Evolutionary conservation across 1,140 invertebrate species (phyloP), one percentile per base, ranked within the genome.

Genomic region (Drosophila santomea): DNA sequence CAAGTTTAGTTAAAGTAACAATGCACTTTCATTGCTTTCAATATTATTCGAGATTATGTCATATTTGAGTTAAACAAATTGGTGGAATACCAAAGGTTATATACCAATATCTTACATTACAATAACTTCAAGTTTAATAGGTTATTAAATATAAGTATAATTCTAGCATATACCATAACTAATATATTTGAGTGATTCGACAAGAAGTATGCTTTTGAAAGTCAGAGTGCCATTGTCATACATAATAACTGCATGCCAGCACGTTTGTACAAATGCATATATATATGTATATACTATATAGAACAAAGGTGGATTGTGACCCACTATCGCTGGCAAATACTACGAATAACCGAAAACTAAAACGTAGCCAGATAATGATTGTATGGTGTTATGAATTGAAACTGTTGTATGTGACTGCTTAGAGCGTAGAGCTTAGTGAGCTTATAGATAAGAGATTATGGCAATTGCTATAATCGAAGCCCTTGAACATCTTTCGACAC

Each of bases 291-390:
- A 58, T 6, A 15, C 17, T 4, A 20, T 45, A 45, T 20, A 45
- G 43, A 14, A 35, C 10, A 60, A 55, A 32, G 25, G 48, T 51
- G 48, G 48, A 1, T 35, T 17, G 4, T 17, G n/a, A 51, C 28
- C 28, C 48, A 51, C 28, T 35, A 5, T 17, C 25, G 28, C n/a
- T 20, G 7, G n/a, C 14, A 4, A 41, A 28, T 28, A n/a, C 6
- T 36, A 15, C 51, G 20, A 55, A 25, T 28, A 57, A 43, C 20
- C 39, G 5, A 39, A 25, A 17, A 2, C 4, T 3, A 44, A 44
- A 57, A 17, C 10, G 14, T 43, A 63, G 55, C 60, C 43, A 64
- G 28, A 51, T 36, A 36, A 17, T 50, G 59, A 67, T 63, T 67
- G 59, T 63, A 17, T 35, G 48, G 48, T 12, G 50, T 52, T 52